Percentiles rank a stretch among this genome's conserved stretches.
phyloP scores from a whole-genome alignment of 1,140 invertebrate species.

The Thereuonema tuberculata region DNA sequence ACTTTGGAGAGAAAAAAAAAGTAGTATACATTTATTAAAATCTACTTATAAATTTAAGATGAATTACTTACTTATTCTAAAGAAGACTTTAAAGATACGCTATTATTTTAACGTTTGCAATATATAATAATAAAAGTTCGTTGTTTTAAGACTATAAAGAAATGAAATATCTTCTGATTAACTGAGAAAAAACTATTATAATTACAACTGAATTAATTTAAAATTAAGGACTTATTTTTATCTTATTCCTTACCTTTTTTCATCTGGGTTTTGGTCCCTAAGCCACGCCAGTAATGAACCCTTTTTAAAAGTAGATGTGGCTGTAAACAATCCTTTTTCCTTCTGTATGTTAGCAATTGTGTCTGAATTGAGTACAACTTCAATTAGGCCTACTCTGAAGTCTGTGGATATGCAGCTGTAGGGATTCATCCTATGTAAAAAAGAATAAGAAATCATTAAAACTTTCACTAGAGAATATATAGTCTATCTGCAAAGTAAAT shows the following conservation, averaged over 20 bases:
- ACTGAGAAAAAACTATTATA: too few relatives aligned
- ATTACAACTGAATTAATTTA: too few relatives aligned
- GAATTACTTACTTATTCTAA: background rate
- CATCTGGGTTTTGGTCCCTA: constrained; percentile 33
- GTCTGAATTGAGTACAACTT: constrained; percentile 82
- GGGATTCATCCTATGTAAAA: constrained; percentile 65
- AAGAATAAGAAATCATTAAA: constrained; percentile 10
- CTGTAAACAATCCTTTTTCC: constrained; percentile 67
- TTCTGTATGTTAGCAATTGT: constrained; percentile 96
- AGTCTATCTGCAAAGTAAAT: constrained; percentile 48
- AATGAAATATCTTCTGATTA: too few relatives aligned
- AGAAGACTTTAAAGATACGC: background rate
- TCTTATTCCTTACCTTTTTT: constrained; percentile 18
- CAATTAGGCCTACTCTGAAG: constrained; percentile 79
- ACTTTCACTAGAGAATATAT: constrained; percentile 42
- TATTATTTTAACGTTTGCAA: too few relatives aligned
- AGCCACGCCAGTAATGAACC: constrained; percentile 56
- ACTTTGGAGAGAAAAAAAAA: constrained; percentile 21
- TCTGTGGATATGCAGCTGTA: constrained; percentile 94
- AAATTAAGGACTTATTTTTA: too few relatives aligned
- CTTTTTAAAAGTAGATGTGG: constrained; percentile 72
- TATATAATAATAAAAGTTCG: too few relatives aligned
- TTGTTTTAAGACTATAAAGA: too few relatives aligned
- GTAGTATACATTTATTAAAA: background rate
- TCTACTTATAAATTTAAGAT: background rate